These are phyloP conservation scores for Neelides folsomi DNA, from an alignment of 2,888 invertebrate genomes.

Conservation along the genomic window DNA sequence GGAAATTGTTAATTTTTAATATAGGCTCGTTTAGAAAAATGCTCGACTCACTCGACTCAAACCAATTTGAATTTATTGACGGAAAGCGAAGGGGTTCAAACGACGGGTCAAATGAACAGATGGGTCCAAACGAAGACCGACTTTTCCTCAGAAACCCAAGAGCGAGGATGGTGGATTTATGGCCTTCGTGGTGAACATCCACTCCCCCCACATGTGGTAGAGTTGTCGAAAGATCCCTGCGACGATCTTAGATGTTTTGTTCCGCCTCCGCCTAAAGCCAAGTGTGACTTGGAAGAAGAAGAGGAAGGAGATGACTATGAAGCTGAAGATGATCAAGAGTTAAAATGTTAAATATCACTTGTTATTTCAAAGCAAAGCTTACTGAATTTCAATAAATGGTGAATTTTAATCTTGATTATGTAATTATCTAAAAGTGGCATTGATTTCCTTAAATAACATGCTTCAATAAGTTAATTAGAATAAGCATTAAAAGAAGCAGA, in stretches of 20 bases:
- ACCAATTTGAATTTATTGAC: conserved; percentile 20
- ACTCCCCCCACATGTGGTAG: conserved; percentile 27
- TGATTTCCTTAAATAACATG: no score
- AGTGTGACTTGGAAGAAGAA: not conserved
- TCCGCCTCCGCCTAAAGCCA: conserved; percentile 1
- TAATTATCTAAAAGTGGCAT: no score
- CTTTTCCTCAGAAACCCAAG: conserved; percentile 16
- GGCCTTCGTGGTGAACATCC: conserved; percentile 26
- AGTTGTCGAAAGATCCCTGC: conserved; percentile 18
- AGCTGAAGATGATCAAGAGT: no score
- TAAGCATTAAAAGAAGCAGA: no score
- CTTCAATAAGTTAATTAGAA: no score
- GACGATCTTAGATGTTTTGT: conserved; percentile 14
- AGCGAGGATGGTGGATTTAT: conserved; percentile 22
- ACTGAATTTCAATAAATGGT: no score
- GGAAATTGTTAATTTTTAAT: conserved; percentile 7
- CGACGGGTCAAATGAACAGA: conserved; percentile 12
- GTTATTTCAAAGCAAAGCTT: no score
- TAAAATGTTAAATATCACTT: no score
- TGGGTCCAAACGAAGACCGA: conserved; percentile 18
- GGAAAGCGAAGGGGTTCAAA: conserved; percentile 14
- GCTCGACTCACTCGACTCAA: conserved; percentile 27
- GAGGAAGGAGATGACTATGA: no score
- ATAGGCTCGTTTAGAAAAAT: conserved; percentile 26
- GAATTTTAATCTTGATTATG: no score